Percentiles rank a stretch among this genome's conserved stretches.
These are phyloP conservation scores for Clarias platycephalus DNA, from an alignment of 2,797 vertebrate species.

Conservation along the genomic window DNA sequence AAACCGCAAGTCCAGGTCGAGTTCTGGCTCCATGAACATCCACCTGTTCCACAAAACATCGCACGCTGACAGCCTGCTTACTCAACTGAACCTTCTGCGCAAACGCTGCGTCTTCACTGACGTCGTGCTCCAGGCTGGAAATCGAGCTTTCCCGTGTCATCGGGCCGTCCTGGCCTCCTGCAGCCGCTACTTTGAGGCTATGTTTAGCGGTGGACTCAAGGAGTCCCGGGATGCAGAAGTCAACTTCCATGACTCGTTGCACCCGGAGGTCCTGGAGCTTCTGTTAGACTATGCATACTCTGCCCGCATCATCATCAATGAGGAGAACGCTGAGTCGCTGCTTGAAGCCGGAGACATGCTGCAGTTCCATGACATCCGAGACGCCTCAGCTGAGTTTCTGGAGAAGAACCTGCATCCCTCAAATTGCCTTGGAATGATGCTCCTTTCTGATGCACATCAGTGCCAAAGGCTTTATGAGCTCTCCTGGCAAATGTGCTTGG, in stretches of 20 bases:
- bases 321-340: constrained; percentile 84
- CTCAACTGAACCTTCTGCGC: constrained; percentile 82
- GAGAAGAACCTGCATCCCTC: constrained; percentile 84
- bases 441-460: constrained; percentile 82
- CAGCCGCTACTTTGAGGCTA: constrained; percentile 85
- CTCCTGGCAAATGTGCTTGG: constrained; percentile 84
- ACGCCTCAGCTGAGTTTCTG: constrained; percentile 80
- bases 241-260: constrained; percentile 82
- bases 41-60: constrained; percentile 84
- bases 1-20: constrained; percentile 85
- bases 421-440: constrained; percentile 87
- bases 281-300: constrained; percentile 84
- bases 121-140: constrained; percentile 77
- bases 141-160: constrained; percentile 78
- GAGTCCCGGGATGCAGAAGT: constrained; percentile 80
- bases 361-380: constrained; percentile 84
- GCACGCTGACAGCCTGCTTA: constrained; percentile 82
- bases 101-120: constrained; percentile 82
- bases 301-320: constrained; percentile 80
- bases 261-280: constrained; percentile 84
- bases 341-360: constrained; percentile 86
- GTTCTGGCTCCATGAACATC: constrained; percentile 86
- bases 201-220: constrained; percentile 81
- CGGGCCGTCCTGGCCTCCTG: constrained; percentile 83
- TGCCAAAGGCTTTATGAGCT: constrained; percentile 81